phyloP scores from a whole-genome alignment of 1,140 invertebrate species.

The Globodera rostochiensis region DNA sequence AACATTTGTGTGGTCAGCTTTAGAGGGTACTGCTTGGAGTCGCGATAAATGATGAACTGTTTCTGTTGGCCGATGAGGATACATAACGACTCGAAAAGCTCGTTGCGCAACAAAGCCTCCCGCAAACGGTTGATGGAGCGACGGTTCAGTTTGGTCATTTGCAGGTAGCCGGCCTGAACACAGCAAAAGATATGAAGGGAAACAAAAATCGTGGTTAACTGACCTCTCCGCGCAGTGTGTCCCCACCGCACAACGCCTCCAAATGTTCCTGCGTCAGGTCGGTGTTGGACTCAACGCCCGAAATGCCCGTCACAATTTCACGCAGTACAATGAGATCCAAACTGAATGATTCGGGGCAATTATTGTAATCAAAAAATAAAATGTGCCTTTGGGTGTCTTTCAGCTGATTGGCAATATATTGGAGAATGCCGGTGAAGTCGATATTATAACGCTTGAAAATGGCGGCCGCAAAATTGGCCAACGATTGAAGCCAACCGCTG shows the following conservation, averaged over 20 bases:
- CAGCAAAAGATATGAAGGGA: conserved; percentile 17
- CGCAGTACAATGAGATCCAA: conserved; percentile 81
- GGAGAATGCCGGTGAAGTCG: conserved; percentile 88
- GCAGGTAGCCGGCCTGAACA: conserved; percentile 87
- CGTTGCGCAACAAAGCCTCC: conserved; percentile 86
- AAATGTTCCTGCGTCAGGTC: conserved; percentile 88
- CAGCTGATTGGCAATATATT: conserved; percentile 94
- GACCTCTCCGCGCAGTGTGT: conserved; percentile 85
- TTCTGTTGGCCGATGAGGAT: conserved; percentile 94
- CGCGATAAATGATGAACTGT: conserved; percentile 85
- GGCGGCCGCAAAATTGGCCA: conserved; percentile 89
- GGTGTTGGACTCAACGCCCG: conserved; percentile 92
- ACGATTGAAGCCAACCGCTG: conserved; percentile 88
- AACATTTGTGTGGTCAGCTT: conserved; percentile 75
- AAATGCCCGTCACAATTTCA: conserved; percentile 99
- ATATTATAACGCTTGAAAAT: conserved; percentile 97
- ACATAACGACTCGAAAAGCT: conserved; percentile 88
- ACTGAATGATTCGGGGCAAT: conserved; percentile 29
- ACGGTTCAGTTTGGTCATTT: conserved; percentile 93
- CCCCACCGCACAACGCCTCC: conserved; percentile 92
- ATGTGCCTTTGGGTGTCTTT: conserved; percentile 87
- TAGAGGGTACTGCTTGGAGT: conserved; percentile 83
- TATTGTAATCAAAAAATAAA: conserved; percentile 22
- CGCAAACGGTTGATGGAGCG: conserved; percentile 92
- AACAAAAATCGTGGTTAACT: conserved; percentile 7